Evolutionary conservation across 2,113 vertebrate genomes (phyloP).

Genomic region (Callionymus lyra): DNA sequence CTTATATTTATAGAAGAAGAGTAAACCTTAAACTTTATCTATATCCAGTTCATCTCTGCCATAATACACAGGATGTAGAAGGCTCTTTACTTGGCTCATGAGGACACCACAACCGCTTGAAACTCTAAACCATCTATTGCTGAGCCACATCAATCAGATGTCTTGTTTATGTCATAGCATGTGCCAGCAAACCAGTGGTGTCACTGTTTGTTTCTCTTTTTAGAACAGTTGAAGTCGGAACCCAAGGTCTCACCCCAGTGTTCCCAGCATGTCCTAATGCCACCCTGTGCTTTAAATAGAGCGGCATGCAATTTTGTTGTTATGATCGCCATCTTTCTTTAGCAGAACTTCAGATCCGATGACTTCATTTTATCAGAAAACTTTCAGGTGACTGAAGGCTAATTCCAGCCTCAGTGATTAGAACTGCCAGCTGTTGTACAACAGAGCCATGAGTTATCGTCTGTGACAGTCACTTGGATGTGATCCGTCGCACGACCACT

Average conservation of each 20-base stretch:
- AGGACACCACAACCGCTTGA: conserved; percentile 37
- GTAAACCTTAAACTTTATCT: too few species aligned
- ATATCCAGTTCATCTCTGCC: conserved; percentile 37
- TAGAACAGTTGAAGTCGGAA: conserved; percentile 17
- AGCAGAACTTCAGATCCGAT: conserved; percentile 14
- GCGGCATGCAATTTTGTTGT: conserved; percentile 25
- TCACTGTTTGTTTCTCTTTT: conserved; percentile 32
- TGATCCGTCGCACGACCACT: conserved; percentile 17
- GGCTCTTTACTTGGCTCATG: conserved; percentile 47
- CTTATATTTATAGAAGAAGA: too few species aligned
- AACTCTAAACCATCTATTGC: conserved; percentile 31
- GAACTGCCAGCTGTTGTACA: conserved; percentile 29
- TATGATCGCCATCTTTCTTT: conserved; percentile 16
- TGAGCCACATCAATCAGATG: conserved; percentile 50
- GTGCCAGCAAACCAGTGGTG: conserved; percentile 31
- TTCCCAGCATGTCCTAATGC: too few species aligned
- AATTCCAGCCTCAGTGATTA: conserved; percentile 41
- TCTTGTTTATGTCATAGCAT: conserved; percentile 62
- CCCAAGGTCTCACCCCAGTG: neutral
- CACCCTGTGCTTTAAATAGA: conserved; percentile 48
- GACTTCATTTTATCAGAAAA: conserved; percentile 39
- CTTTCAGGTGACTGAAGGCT: conserved; percentile 40
- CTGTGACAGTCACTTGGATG: conserved; percentile 21
- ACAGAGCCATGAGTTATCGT: conserved; percentile 7
- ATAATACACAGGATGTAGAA: conserved; percentile 55